Base-by-base conservation (phyloP, 2,797 vertebrate species). In the Enteromius viviparus region DNA sequence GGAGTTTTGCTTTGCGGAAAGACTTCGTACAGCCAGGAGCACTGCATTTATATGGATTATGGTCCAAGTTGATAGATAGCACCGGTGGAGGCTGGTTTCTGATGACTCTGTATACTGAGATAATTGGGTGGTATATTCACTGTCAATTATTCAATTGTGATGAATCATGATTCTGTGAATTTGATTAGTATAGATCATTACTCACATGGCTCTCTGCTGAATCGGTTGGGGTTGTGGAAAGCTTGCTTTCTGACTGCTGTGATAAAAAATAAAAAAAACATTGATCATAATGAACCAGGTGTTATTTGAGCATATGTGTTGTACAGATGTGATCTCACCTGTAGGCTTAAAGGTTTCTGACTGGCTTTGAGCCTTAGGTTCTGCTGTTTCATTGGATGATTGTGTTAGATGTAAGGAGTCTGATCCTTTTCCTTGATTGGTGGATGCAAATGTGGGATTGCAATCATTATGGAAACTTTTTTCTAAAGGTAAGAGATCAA, bases 1-100 rank as follows among this genome's bases (percentile, higher is more conserved):
- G 92, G 85, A 99, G 92, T 93, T 99, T 99, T 84, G 97, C 97
- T 93, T 98, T 99, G 87, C 97, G 96, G 92, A 99, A 99, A 87
- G 95, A 97, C 93, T 99, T 99, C 51, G 95, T 93, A 92, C 98
- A 99, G 91, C 97, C 97, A 29, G 96, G 94, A 86, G 96, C 93
- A 49, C 96, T 96, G 93, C 98, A 99, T 92, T 97, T 97, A 91
- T 98, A 99, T 10, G 96, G 97, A 89, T 96, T 96, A 93, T 97
- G 96, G 92, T 99, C 96, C 70, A 98, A 94, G 87, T 98, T 97
- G 86, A 97, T 92, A 89, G 95, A 90, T 88, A 96, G 91, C 88
- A 94, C 92, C 26, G 95, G 96, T 82, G 96, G 96, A 68, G 96
- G 95, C 88, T 95, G 94, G 92, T 96, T 97, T 95, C 97, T 97